Conservation (phyloP, 2,888 invertebrate genomes). For the Morpho achilles region DNA sequence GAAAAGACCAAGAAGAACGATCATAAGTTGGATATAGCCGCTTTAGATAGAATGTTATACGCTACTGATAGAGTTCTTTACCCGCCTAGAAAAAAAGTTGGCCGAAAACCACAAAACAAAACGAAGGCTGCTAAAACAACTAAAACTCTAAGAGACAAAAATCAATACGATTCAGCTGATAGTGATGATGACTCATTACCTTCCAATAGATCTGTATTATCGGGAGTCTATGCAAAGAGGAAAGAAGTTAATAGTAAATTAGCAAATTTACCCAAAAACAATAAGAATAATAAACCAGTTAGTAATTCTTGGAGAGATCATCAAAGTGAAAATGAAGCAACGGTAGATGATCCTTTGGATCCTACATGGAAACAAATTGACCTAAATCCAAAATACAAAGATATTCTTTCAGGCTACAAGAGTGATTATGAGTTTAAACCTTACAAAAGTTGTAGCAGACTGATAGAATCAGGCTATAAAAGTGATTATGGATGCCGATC, state of each 20-base stretch:
- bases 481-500: conserved; percentile 80
- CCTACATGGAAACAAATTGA: conserved; percentile 83
- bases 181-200: conserved; percentile 60
- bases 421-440: conserved; percentile 79
- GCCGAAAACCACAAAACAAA: conserved; percentile 80
- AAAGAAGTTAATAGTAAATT: conserved; percentile 72
- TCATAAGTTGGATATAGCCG: conserved; percentile 74
- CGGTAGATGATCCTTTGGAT: conserved; percentile 78
- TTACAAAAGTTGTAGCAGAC: conserved; percentile 72
- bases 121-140: conserved; percentile 53
- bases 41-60: conserved; percentile 84
- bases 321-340: conserved; percentile 74
- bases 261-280: conserved; percentile 57
- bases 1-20: conserved; percentile 64
- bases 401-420: conserved; percentile 80
- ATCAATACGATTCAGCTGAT: conserved; percentile 65
- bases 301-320: conserved; percentile 67
- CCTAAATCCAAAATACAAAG: conserved; percentile 81
- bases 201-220: conserved; percentile 62
- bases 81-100: conserved; percentile 87
- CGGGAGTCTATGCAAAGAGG: conserved; percentile 73
- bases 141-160: conserved; percentile 68
- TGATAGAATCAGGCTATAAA: conserved; percentile 80
- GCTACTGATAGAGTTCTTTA: conserved; percentile 88
- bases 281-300: conserved; percentile 57